These are phyloP conservation scores for Poecilus cupreus DNA, from an alignment of 2,888 invertebrate genomes.

Conservation along the genomic window DNA sequence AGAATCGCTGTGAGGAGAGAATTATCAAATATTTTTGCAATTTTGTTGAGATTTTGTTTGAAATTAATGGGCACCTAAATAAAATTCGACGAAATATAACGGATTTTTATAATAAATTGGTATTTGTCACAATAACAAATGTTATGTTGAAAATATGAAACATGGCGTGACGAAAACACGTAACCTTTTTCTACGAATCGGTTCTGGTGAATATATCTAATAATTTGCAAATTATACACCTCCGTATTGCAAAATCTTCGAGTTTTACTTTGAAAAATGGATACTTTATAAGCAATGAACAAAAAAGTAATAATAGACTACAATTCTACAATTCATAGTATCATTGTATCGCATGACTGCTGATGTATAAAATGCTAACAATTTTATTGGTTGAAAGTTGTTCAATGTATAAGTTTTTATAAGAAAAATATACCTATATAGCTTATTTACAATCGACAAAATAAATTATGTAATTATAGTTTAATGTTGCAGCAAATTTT, in stretches of 20 bases:
- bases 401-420: not conserved
- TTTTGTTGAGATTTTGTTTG: not conserved
- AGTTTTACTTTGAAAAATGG: conserved; percentile 11
- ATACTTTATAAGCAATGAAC: conserved; percentile 23
- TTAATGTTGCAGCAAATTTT: not conserved
- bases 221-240: conserved; percentile 43
- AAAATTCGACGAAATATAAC: too few relatives aligned
- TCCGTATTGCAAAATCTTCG: not conserved
- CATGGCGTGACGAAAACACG: not conserved
- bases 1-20: not conserved
- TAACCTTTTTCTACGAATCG: not conserved
- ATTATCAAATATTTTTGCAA: not conserved
- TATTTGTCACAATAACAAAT: too few relatives aligned
- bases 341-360: conserved; percentile 51
- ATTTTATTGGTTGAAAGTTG: conserved; percentile 10
- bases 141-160: too few relatives aligned
- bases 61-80: not conserved
- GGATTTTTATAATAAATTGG: too few relatives aligned
- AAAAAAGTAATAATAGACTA: conserved; percentile 35
- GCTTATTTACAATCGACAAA: not conserved
- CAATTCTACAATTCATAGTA: not conserved
- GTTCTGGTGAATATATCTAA: not conserved
- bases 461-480: conserved; percentile 14
- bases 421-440: not conserved
- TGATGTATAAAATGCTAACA: conserved; percentile 15